These are phyloP conservation scores for Gavialis gangeticus DNA, from an alignment of 2,113 vertebrate species.

Conservation along the genomic window DNA sequence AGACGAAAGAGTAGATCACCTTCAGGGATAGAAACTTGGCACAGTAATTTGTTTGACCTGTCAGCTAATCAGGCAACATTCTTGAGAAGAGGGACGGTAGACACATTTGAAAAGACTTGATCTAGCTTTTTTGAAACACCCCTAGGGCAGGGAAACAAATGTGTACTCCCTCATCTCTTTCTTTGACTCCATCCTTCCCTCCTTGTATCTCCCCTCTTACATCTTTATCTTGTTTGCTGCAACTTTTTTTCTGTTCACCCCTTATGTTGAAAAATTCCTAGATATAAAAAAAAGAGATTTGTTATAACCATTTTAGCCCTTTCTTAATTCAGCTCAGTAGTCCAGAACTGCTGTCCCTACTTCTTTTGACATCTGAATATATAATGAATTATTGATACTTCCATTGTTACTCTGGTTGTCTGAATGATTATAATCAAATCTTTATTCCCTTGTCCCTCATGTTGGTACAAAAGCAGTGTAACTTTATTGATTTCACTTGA, in stretches of 20 bases:
- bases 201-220: not conserved
- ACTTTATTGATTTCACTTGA: not conserved
- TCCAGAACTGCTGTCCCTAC: not conserved
- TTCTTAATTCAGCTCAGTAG: not conserved
- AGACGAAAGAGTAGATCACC: conserved; percentile 19
- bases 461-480: not conserved
- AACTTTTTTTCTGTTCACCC: not conserved
- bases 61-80: not conserved
- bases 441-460: not conserved
- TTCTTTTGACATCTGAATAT: not conserved
- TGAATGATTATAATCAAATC: not conserved
- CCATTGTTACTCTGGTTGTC: not conserved
- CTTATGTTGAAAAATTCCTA: not conserved
- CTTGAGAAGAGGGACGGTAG: not conserved
- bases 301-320: not conserved
- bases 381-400: not conserved
- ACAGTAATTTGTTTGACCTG: not conserved
- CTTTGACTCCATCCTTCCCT: not conserved
- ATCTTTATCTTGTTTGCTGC: too few species aligned
- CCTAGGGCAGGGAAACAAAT: not conserved
- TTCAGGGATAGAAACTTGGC: not conserved
- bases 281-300: not conserved
- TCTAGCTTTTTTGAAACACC: not conserved
- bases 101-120: not conserved
- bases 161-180: not conserved